These are phyloP conservation scores for Melanophora roralis DNA, from an alignment of 2,888 invertebrate species.

Conservation along the genomic window DNA sequence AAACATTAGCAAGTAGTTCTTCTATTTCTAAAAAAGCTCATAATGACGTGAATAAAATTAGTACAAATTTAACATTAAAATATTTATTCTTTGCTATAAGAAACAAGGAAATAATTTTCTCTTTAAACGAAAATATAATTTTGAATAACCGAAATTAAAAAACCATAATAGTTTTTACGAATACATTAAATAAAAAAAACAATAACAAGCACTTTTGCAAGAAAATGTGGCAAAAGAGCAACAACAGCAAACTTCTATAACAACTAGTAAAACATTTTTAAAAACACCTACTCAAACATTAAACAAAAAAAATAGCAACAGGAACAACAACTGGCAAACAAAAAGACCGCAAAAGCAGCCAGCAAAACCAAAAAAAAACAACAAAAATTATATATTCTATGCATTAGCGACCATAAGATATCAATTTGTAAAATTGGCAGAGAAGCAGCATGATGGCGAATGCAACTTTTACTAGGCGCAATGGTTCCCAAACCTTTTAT, in stretches of 20 bases:
- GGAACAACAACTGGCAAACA: not conserved
- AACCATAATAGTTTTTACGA: conserved; percentile 10
- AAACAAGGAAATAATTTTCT: no score
- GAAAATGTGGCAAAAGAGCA: conserved; percentile 13
- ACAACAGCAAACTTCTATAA: conserved; percentile 49
- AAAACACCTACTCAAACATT: conserved; percentile 49
- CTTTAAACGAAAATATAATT: not conserved
- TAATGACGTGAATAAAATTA: no score
- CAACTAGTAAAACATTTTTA: conserved; percentile 55
- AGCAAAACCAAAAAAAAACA: not conserved
- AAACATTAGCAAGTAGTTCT: no score
- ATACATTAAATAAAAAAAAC: conserved; percentile 31
- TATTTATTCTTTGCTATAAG: no score
- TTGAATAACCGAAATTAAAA: conserved; percentile 7
- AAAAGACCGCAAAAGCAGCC: conserved; percentile 24
- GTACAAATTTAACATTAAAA: no score
- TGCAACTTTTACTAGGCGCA: not conserved
- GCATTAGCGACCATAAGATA: conserved; percentile 56
- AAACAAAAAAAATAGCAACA: conserved; percentile 15
- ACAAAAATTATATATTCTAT: no score
- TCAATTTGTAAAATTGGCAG: conserved; percentile 53
- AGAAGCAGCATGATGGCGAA: conserved; percentile 27
- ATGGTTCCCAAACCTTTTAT: no score
- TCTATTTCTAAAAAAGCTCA: no score
- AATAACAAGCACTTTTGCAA: conserved; percentile 39